Conservation (phyloP, 2,113 vertebrate genomes). For the Typhlomys cinereus region DNA sequence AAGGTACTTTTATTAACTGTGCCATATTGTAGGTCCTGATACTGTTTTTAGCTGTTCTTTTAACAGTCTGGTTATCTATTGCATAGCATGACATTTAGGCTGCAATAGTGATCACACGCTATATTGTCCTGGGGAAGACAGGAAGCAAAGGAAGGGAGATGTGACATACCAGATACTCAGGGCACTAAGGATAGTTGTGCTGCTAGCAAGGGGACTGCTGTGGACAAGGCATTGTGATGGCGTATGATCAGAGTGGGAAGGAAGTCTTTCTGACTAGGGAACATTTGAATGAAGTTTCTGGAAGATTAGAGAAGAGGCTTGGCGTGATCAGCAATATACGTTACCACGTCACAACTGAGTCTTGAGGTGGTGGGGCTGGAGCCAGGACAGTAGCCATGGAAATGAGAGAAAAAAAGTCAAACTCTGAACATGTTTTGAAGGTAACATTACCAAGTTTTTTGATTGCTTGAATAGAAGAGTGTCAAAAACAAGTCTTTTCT, state of each 20-base stretch:
- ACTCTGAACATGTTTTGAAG: constrained; percentile 10
- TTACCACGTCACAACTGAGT: not conserved
- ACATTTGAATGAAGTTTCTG: not conserved
- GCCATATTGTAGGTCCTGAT: not conserved
- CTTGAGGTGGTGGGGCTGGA: not conserved
- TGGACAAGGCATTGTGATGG: not conserved
- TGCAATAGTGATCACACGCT: not conserved
- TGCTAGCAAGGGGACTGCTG: not conserved
- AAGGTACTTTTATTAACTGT: not conserved
- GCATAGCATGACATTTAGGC: not conserved
- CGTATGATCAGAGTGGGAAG: not conserved
- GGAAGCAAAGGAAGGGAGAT: not conserved
- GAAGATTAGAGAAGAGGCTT: not conserved
- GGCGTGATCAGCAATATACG: not conserved
- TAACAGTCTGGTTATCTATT: not conserved
- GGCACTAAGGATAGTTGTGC: not conserved
- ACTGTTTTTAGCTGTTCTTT: too few species aligned
- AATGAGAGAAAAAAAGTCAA: not conserved
- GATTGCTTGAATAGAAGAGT: not conserved
- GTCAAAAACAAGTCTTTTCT: not conserved
- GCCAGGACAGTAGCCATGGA: not conserved
- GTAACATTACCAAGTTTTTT: not conserved
- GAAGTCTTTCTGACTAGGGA: not conserved
- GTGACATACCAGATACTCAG: not conserved
- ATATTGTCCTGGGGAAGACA: not conserved